These are phyloP conservation scores for Laspeyria flexula DNA, from an alignment of 2,888 invertebrate genomes.

Conservation along the genomic window DNA sequence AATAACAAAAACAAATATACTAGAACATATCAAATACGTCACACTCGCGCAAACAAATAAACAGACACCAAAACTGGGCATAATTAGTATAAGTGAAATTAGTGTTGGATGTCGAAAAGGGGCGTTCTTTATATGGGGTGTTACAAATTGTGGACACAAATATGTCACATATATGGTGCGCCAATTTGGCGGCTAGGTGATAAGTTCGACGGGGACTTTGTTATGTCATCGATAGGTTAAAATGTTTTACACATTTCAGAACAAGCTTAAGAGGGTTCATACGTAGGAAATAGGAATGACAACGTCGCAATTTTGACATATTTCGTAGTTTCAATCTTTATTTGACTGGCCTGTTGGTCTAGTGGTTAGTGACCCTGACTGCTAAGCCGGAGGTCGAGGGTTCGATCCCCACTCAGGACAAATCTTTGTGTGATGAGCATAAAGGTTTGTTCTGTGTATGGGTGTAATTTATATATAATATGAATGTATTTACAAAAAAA, in stretches of 20 bases:
- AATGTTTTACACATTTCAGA: background rate
- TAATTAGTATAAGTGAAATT: conserved; percentile 68
- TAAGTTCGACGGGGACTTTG: conserved; percentile 41
- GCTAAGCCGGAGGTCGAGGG: too few relatives aligned
- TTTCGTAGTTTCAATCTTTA: too few relatives aligned
- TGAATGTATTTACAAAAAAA: too few relatives aligned
- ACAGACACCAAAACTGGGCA: conserved; percentile 50
- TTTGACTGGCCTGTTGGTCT: too few relatives aligned
- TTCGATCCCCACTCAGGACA: too few relatives aligned
- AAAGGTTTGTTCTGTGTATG: too few relatives aligned
- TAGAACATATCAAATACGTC: conserved; percentile 18
- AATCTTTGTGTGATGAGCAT: too few relatives aligned
- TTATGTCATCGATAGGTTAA: conserved; percentile 42
- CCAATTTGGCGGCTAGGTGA: conserved; percentile 66
- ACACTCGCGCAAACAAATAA: conserved; percentile 45
- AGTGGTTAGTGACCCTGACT: too few relatives aligned
- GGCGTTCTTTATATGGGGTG: conserved; percentile 63
- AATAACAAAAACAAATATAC: conserved; percentile 7
- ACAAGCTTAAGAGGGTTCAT: too few relatives aligned
- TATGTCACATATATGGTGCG: conserved; percentile 65
- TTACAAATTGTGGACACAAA: conserved; percentile 67
- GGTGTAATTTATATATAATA: too few relatives aligned
- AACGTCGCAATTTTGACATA: too few relatives aligned
- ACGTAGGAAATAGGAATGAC: too few relatives aligned
- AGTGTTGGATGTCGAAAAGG: conserved; percentile 69